These are phyloP conservation scores for Epizoanthus ramosus DNA, from an alignment of 92 coral and sea anemone species.

Conservation along the genomic window DNA sequence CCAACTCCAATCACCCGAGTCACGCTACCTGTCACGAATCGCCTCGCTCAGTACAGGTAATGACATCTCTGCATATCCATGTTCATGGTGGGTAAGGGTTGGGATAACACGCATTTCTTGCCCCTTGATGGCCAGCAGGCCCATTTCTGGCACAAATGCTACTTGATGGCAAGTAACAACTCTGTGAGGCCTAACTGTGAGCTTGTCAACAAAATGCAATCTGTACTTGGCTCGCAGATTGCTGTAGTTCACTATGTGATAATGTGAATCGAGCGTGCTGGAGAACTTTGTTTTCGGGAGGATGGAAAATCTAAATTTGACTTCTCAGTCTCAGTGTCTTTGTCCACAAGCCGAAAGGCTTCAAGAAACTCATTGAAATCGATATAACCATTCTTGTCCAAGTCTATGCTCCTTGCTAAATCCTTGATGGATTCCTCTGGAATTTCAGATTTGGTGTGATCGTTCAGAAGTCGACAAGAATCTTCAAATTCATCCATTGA, in stretches of 20 bases:
- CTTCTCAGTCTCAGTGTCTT: conserved; percentile 15
- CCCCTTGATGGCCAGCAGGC: too few relatives aligned
- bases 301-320: conserved; percentile 24
- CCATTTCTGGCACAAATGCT: too few relatives aligned
- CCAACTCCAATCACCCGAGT: too few relatives aligned
- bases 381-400: conserved; percentile 91
- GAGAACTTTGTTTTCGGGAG: conserved; percentile 6
- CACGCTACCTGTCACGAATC: too few relatives aligned
- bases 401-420: conserved; percentile 87
- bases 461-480: conserved; percentile 79
- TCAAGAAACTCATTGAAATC: conserved; percentile 97
- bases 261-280: conserved; percentile 38
- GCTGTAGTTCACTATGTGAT: not conserved
- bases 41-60: too few relatives aligned
- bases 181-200: too few relatives aligned
- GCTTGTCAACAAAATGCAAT: too few relatives aligned
- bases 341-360: conserved; percentile 91
- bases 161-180: too few relatives aligned
- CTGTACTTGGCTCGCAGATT: too few relatives aligned
- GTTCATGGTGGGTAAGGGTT: too few relatives aligned
- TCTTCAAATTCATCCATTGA: conserved; percentile 93
- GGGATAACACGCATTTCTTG: too few relatives aligned
- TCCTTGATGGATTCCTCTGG: conserved; percentile 86
- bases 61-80: too few relatives aligned
- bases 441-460: conserved; percentile 85